Evolutionary conservation across 2,888 invertebrate species (phyloP).

Genomic region (Agriopis marginaria): DNA sequence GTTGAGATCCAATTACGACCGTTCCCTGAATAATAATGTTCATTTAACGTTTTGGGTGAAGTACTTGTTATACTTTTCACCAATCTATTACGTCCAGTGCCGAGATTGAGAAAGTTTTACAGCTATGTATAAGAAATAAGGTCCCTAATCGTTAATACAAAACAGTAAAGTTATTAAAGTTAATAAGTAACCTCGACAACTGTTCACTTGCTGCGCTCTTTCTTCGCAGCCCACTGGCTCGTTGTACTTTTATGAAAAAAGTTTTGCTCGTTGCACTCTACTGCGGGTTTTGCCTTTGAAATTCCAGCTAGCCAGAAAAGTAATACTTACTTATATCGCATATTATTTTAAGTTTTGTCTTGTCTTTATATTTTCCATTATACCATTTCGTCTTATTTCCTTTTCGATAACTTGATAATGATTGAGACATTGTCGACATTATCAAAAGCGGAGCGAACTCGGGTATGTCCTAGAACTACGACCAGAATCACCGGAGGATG

Average conservation of each 20-base stretch:
- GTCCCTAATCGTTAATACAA: conserved; percentile 55
- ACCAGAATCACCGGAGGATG: no score
- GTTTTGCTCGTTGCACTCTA: conserved; percentile 74
- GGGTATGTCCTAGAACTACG: no score
- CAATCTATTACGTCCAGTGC: conserved; percentile 19
- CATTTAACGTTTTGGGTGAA: conserved; percentile 26
- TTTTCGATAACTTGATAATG: not conserved
- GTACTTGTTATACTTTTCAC: conserved; percentile 29
- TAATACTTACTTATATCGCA: conserved; percentile 26
- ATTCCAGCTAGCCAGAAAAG: conserved; percentile 60
- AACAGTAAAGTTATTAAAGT: conserved; percentile 75
- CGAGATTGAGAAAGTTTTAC: conserved; percentile 29
- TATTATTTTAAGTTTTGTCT: conserved; percentile 11
- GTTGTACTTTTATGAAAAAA: conserved; percentile 83
- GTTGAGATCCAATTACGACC: conserved; percentile 28
- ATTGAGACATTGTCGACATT: no score
- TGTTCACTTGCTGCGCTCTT: conserved; percentile 73
- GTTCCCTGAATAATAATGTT: conserved; percentile 31
- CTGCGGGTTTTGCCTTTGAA: conserved; percentile 63
- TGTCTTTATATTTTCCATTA: not conserved
- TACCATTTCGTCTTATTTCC: not conserved
- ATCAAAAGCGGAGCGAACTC: no score
- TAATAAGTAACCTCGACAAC: conserved; percentile 78
- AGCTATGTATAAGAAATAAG: conserved; percentile 25
- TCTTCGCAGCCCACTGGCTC: conserved; percentile 73